Percentiles rank a stretch among this genome's conserved stretches.
Evolutionary conservation across 2,888 invertebrate genomes (phyloP).

Genomic region (Ornithoptera alexandrae): DNA sequence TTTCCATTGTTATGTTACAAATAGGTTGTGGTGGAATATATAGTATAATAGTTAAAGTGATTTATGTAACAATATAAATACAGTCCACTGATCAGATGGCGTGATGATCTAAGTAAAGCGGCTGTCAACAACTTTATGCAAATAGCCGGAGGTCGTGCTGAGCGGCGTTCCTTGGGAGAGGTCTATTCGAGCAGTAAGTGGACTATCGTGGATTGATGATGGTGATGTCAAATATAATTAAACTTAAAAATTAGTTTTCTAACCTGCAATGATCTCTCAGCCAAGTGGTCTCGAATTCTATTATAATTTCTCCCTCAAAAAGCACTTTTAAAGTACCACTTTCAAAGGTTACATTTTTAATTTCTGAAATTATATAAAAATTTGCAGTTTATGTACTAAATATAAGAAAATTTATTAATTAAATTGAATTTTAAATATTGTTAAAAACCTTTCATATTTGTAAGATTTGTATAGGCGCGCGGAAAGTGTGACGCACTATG

Average conservation of each 20-base stretch:
- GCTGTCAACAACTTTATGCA: too few relatives aligned
- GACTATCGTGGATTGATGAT: background rate
- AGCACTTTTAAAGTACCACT: conserved; percentile 45
- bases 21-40: too few relatives aligned
- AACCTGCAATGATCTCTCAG: conserved; percentile 82
- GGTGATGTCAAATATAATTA: background rate
- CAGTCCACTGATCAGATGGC: too few relatives aligned
- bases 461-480: background rate
- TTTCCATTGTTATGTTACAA: too few relatives aligned
- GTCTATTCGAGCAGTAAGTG: too few relatives aligned
- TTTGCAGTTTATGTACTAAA: background rate
- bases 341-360: conserved; percentile 36
- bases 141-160: too few relatives aligned
- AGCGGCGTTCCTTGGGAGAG: too few relatives aligned
- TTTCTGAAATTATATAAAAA: conserved; percentile 30
- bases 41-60: too few relatives aligned
- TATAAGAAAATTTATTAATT: background rate
- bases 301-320: conserved; percentile 47
- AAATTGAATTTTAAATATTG: background rate
- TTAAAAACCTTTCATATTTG: conserved; percentile 1
- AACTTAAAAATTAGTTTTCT: background rate
- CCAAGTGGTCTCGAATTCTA: conserved; percentile 74
- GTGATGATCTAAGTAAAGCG: too few relatives aligned
- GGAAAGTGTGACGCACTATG: background rate
- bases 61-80: too few relatives aligned